Base-by-base conservation (phyloP, 2,113 vertebrate genomes). In the Larimichthys crocea region DNA sequence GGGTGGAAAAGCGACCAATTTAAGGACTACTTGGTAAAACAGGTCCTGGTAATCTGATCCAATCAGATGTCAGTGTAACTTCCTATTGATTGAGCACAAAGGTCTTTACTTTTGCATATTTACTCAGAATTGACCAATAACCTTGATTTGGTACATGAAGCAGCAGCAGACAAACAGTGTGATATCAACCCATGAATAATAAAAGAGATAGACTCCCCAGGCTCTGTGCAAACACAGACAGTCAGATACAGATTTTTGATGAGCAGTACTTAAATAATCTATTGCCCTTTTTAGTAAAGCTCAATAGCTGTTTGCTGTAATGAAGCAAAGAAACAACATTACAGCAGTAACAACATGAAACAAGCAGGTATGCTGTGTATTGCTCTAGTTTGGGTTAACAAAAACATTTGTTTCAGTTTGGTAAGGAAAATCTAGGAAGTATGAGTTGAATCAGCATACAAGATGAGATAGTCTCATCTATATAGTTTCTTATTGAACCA, bases 21-120 rank as follows among this genome's bases (percentile, higher is more conserved):
- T 65, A 20, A 71, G 20, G 50, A 26, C 59, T 74, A 31, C 22
- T 82, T 57, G 50, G 72, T 82, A 49, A 74, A 76, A 19, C 2
- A 29, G 11, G 22, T 11, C 19, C 7, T 26, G 71, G 71, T 9
- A 42, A n/a, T 3, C 7, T 79, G 66, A 4, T 83, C 91, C 89
- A 93, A 87, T 92, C 78, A 91, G 48, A 76, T 12, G 59, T 12
- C 15, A 20, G 65, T 5, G 10, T 48, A 9, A 35, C 29, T 29
- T 20, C 3, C n/a, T 82, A 92, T 92, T 74, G 91, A 88, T 65
- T 42, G 17, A 76, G 83, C 9, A 12, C 90, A 92, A 93, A 93
- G 93, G 88, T 93, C 85, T 78, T 5, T 64, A 46, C 16, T 77
- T 11, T n/a, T 61, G 61, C 42, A 77, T 89, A 46, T 95, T 94